A percentile compares a stretch with the other conserved stretches of the same genome.
phyloP scores from a whole-genome alignment of 2,797 vertebrate genomes.

The Acipenser transmontanus region DNA sequence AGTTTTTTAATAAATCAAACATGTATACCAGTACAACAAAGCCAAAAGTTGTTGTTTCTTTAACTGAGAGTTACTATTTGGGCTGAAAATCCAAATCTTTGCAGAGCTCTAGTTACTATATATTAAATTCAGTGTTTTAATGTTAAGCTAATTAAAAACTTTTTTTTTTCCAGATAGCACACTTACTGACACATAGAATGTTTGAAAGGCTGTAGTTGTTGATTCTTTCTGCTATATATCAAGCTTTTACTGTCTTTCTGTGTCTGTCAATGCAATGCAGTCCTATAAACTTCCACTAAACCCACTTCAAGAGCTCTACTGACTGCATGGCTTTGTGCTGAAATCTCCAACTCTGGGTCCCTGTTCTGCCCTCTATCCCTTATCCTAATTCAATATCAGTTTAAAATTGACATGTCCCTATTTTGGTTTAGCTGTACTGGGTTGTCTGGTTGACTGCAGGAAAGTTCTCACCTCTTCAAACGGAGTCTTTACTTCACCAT shows the following conservation, averaged over 20 bases:
- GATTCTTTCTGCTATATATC: too few species aligned
- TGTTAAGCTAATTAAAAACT: too few species aligned
- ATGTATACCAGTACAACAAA: too few species aligned
- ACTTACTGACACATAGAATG: too few species aligned
- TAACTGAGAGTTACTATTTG: too few species aligned
- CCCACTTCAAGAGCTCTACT: background rate
- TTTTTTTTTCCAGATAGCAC: too few species aligned
- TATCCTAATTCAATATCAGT: constrained; percentile 24
- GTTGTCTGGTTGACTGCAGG: constrained; percentile 71
- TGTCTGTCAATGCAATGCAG: constrained; percentile 24
- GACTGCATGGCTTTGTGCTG: constrained; percentile 10
- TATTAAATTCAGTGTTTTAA: too few species aligned
- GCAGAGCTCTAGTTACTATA: too few species aligned
- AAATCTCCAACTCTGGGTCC: constrained; percentile 3
- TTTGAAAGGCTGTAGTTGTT: too few species aligned
- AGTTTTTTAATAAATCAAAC: too few species aligned
- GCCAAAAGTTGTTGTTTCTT: too few species aligned
- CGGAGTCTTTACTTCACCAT: constrained; percentile 81
- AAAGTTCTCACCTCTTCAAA: constrained; percentile 58
- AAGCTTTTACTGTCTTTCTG: constrained; percentile 23
- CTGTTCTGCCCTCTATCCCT: constrained; percentile 13
- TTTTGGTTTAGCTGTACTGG: constrained; percentile 58
- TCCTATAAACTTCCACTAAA: constrained; percentile 7
- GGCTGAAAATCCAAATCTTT: too few species aligned
- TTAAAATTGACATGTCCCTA: constrained; percentile 21